Conservation (phyloP, 2,797 vertebrate genomes). For the Anas bahamensis region DNA sequence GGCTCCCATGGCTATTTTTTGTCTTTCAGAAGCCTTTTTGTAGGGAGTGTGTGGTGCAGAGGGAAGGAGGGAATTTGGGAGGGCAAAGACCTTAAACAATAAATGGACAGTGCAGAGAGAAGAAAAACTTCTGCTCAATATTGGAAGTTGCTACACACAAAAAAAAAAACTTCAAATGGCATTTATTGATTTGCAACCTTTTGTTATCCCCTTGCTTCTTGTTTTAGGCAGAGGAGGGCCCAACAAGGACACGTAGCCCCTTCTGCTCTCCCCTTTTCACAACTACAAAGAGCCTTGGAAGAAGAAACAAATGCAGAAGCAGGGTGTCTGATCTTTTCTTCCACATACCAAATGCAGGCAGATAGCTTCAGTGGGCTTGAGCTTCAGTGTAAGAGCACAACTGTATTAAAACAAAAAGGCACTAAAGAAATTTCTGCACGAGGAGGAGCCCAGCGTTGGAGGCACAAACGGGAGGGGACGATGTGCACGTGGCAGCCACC, state of each 20-base stretch:
- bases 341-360: slow-evolving; percentile 5
- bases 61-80: slow-evolving; percentile 35
- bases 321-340: background rate
- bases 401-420: background rate
- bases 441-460: background rate
- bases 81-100: slow-evolving; percentile 59
- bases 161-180: slow-evolving; percentile 69
- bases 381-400: background rate
- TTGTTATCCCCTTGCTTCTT: slow-evolving; percentile 59
- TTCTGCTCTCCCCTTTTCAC: slow-evolving; percentile 16
- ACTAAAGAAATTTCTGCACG: background rate
- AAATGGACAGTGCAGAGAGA: slow-evolving; percentile 46
- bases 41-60: slow-evolving; percentile 27
- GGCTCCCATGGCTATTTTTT: slow-evolving; percentile 54
- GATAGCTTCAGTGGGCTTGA: background rate
- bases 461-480: background rate
- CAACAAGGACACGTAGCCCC: slow-evolving; percentile 12
- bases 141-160: slow-evolving; percentile 43
- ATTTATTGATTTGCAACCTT: slow-evolving; percentile 66
- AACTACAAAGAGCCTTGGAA: slow-evolving; percentile 39
- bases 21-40: slow-evolving; percentile 52
- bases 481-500: background rate
- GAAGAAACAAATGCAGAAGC: slow-evolving; percentile 44
- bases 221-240: slow-evolving; percentile 45
- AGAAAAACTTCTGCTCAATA: slow-evolving; percentile 51